These are phyloP conservation scores for Unio pictorum DNA, from an alignment of 2,888 invertebrate genomes.

Conservation along the genomic window DNA sequence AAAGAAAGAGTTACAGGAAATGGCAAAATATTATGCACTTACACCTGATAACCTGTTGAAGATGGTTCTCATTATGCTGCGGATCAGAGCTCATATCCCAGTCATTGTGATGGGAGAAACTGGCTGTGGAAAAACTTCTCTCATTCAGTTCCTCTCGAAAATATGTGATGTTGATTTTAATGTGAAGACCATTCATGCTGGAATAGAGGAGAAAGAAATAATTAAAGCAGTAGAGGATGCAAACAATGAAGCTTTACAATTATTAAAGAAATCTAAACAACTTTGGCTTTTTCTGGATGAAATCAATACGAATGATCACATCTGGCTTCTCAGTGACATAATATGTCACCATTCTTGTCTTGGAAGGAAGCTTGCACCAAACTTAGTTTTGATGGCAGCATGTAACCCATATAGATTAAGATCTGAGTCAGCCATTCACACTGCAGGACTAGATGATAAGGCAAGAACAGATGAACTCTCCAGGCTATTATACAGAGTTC, in stretches of 20 bases:
- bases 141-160: slow-evolving; percentile 41
- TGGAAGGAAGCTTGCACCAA: slow-evolving; percentile 36
- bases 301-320: slow-evolving; percentile 49
- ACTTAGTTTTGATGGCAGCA: slow-evolving; percentile 43
- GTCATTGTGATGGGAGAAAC: slow-evolving; percentile 59
- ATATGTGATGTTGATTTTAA: slow-evolving; percentile 40
- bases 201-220: slow-evolving; percentile 29
- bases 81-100: slow-evolving; percentile 43
- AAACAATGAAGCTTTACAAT: slow-evolving; percentile 18
- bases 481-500: slow-evolving; percentile 46
- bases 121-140: slow-evolving; percentile 57
- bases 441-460: slow-evolving; percentile 45
- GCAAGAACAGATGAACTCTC: slow-evolving; percentile 45
- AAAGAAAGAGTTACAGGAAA: slow-evolving; percentile 6
- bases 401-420: slow-evolving; percentile 53
- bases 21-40: slow-evolving; percentile 37
- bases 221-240: slow-evolving; percentile 11
- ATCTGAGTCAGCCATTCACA: slow-evolving; percentile 25
- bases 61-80: slow-evolving; percentile 47
- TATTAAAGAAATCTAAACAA: slow-evolving; percentile 4
- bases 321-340: slow-evolving; percentile 41
- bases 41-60: slow-evolving; percentile 55
- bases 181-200: slow-evolving; percentile 52
- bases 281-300: slow-evolving; percentile 55
- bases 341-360: slow-evolving; percentile 41